Evolutionary conservation across 2,113 vertebrate genomes (phyloP).

Genomic region (Morphnarchus princeps): DNA sequence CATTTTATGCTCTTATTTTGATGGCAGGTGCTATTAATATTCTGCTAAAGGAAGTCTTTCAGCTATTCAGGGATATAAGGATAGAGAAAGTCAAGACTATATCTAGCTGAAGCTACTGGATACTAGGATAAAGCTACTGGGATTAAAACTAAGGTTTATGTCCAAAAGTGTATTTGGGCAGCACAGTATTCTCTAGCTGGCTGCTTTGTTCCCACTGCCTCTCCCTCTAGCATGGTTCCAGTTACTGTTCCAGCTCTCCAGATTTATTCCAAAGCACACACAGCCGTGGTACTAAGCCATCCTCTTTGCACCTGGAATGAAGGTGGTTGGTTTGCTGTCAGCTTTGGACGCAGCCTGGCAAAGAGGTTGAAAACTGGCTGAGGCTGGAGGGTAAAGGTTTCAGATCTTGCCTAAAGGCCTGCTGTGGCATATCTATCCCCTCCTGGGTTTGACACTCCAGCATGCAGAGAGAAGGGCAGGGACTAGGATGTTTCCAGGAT

Average conservation of each 20-base stretch:
- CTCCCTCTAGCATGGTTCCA: not conserved
- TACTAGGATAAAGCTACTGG: not conserved
- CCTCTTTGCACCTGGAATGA: not conserved
- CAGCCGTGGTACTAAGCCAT: not conserved
- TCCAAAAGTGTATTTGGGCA: not conserved
- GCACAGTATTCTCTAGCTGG: not conserved
- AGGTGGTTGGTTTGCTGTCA: not conserved
- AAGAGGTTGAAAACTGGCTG: not conserved
- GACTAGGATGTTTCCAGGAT: not conserved
- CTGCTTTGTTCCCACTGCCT: not conserved
- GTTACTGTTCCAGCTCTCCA: not conserved
- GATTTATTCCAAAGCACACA: not conserved
- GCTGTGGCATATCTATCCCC: not conserved
- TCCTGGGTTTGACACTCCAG: not conserved
- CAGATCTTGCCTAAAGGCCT: not conserved
- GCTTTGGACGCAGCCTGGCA: not conserved
- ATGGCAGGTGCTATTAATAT: not conserved
- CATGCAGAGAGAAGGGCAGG: not conserved
- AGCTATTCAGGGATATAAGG: not conserved
- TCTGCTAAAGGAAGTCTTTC: not conserved
- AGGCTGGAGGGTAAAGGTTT: not conserved
- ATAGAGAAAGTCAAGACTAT: not conserved
- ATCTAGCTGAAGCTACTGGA: too few relatives aligned
- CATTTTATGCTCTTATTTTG: not conserved
- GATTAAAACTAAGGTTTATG: not conserved